phyloP scores from a whole-genome alignment of 2,888 invertebrate species.

The Eristalis intricaria region DNA sequence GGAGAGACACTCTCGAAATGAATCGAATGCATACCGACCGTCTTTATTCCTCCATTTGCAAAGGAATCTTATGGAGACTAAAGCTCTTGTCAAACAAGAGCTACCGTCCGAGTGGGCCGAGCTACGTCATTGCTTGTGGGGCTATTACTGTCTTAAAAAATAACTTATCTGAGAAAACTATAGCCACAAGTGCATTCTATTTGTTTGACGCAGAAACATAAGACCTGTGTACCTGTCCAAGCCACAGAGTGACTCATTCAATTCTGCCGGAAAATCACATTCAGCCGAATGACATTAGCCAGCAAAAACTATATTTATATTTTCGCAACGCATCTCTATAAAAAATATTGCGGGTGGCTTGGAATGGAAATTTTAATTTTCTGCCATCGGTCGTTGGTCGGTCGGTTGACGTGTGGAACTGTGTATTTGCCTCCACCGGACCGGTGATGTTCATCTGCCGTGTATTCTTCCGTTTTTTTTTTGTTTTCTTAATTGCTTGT shows the following conservation, averaged over 20 bases:
- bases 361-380: conserved; percentile 10
- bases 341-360: conserved; percentile 20
- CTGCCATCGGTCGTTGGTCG: not conserved
- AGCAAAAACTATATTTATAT: conserved; percentile 2
- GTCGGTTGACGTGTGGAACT: not conserved
- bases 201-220: no score
- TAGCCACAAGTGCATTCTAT: not conserved
- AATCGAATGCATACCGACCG: no score
- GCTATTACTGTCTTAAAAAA: not conserved
- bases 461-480: not conserved
- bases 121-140: no score
- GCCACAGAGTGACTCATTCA: not conserved
- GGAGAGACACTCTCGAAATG: no score
- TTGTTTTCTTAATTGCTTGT: conserved; percentile 31
- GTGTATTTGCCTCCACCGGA: not conserved
- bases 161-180: not conserved
- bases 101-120: no score
- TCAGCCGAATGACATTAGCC: not conserved
- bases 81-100: no score
- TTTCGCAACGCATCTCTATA: conserved; percentile 5
- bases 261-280: not conserved
- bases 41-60: no score
- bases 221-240: not conserved
- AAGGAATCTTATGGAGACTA: no score
- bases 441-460: not conserved